These are phyloP conservation scores for Drosophila acutilabella DNA, from an alignment of 2,888 invertebrate genomes.

Conservation along the genomic window DNA sequence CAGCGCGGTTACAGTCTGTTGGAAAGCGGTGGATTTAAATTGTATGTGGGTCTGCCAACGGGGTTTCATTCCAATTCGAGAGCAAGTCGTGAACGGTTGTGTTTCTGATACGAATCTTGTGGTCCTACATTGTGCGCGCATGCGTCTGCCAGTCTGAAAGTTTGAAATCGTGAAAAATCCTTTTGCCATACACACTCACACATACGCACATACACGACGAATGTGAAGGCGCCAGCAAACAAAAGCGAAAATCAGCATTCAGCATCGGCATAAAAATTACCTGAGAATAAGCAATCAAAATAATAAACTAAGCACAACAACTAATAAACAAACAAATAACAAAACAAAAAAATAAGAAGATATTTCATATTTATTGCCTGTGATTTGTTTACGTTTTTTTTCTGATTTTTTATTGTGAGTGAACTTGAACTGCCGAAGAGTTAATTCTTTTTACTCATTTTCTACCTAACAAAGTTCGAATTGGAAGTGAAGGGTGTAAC, in stretches of 20 bases:
- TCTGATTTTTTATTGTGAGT: conserved; percentile 69
- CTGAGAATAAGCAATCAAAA: conserved; percentile 46
- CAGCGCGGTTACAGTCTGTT: conserved; percentile 32
- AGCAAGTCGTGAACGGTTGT: conserved; percentile 81
- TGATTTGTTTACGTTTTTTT: conserved; percentile 75
- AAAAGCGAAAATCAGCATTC: conserved; percentile 33
- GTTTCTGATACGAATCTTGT: conserved; percentile 52
- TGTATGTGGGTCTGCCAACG: conserved; percentile 53
- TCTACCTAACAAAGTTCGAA: conserved; percentile 42
- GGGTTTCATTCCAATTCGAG: conserved; percentile 82
- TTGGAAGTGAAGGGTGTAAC: conserved; percentile 74
- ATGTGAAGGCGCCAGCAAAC: conserved; percentile 45
- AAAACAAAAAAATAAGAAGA: conserved; percentile 18
- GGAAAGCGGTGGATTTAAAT: conserved; percentile 57
- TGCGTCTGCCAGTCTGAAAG: conserved; percentile 61
- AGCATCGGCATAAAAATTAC: conserved; percentile 29
- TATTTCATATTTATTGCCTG: conserved; percentile 48
- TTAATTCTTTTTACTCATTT: conserved; percentile 30
- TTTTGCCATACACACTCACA: conserved; percentile 65
- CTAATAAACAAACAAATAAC: background rate
- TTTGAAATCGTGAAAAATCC: conserved; percentile 72
- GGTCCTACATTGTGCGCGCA: conserved; percentile 66
- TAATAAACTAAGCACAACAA: conserved; percentile 14
- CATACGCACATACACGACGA: conserved; percentile 27
- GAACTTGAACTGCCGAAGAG: conserved; percentile 44